Conservation (phyloP, 1,140 invertebrate genomes). For the Bicyclus anynana region DNA sequence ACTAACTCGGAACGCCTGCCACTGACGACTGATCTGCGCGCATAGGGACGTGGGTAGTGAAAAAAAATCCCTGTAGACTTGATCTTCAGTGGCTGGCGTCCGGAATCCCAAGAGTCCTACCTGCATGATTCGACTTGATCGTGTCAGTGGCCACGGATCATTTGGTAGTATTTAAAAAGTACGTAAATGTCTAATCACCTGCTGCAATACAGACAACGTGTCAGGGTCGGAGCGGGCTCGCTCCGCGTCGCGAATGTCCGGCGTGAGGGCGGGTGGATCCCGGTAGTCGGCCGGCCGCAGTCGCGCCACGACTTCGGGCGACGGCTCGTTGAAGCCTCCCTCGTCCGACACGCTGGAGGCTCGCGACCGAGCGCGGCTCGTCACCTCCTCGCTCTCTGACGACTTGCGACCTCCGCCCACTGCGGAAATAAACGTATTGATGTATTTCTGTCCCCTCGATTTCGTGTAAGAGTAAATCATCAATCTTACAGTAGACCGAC, state of each 20-base stretch:
- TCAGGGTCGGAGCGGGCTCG: conserved; percentile 68
- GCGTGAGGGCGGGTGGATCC: conserved; percentile 51
- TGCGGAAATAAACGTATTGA: conserved; percentile 24
- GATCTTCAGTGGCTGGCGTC: no score
- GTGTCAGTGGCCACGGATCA: no score
- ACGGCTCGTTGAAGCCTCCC: conserved; percentile 82
- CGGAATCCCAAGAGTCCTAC: no score
- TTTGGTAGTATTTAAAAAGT: no score
- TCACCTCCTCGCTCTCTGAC: conserved; percentile 51
- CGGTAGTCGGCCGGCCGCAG: conserved; percentile 73
- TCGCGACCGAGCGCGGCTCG: conserved; percentile 55
- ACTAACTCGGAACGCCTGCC: no score
- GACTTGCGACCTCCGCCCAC: conserved; percentile 65
- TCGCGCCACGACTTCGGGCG: conserved; percentile 80
- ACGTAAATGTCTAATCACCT: no score
- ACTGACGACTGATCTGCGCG: no score
- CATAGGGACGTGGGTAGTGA: no score
- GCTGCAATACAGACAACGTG: conserved; percentile 66
- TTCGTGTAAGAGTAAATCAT: no score
- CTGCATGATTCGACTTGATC: no score
- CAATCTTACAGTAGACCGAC: no score
- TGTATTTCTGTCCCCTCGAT: background rate
- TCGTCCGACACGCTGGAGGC: conserved; percentile 80
- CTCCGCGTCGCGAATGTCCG: conserved; percentile 57
- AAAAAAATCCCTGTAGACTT: no score